phyloP scores from a whole-genome alignment of 92 coral and sea anemone genomes.

The Chrysogorgia sp. region DNA sequence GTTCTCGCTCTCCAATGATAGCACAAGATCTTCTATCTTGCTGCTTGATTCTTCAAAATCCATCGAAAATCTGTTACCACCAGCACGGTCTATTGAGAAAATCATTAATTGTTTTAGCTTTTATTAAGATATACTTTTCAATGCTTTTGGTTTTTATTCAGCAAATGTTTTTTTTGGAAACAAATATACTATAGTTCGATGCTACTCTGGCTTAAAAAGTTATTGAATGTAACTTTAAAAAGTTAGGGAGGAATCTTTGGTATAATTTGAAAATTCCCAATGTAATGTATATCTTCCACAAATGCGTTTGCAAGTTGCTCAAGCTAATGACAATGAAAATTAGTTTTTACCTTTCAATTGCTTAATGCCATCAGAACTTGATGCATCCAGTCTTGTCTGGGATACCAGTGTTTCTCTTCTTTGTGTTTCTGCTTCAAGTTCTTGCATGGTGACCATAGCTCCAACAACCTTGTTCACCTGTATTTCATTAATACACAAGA shows the following conservation, averaged over 20 bases:
- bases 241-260: no score
- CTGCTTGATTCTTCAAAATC: slow-evolving; percentile 87
- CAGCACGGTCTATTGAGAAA: slow-evolving; percentile 78
- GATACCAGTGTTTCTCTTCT: slow-evolving; percentile 81
- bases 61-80: slow-evolving; percentile 87
- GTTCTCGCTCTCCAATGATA: slow-evolving; percentile 68
- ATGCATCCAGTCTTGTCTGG: slow-evolving; percentile 92
- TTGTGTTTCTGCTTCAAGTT: slow-evolving; percentile 83
- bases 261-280: no score
- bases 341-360: slow-evolving; percentile 79
- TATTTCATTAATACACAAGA: not conserved
- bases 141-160: no score
- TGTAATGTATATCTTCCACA: not conserved
- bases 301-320: not conserved
- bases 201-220: no score
- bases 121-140: no score
- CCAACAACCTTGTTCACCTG: slow-evolving; percentile 82
- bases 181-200: no score
- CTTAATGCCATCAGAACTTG: slow-evolving; percentile 87
- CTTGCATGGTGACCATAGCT: slow-evolving; percentile 79
- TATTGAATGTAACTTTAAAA: no score
- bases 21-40: slow-evolving; percentile 81
- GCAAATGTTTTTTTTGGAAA: no score
- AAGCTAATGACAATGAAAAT: not conserved
- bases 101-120: not conserved